Percentiles rank a stretch among this genome's conserved stretches.
Evolutionary conservation across 2,797 vertebrate genomes (phyloP).

Genomic region (Acanthurus leucopareius): DNA sequence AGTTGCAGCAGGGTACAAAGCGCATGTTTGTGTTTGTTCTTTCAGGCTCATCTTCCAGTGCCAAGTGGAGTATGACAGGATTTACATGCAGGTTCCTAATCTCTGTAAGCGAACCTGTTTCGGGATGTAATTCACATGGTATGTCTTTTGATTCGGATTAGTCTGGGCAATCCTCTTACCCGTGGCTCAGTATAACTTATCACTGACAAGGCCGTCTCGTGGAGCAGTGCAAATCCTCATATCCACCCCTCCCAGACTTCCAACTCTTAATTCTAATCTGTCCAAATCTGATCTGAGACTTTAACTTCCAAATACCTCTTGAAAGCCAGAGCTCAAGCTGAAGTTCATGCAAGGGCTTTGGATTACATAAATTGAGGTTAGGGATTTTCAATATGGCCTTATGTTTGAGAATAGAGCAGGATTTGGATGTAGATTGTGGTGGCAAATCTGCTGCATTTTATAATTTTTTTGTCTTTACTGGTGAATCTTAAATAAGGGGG

Average conservation of each 20-base stretch:
- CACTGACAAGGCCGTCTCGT: slow-evolving; percentile 86
- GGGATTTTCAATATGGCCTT: slow-evolving; percentile 77
- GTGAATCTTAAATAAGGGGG: slow-evolving; percentile 49
- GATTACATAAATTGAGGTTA: slow-evolving; percentile 85
- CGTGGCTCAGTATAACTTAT: slow-evolving; percentile 89
- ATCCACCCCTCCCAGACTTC: slow-evolving; percentile 88
- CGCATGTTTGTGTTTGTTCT: slow-evolving; percentile 86
- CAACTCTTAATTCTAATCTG: slow-evolving; percentile 90
- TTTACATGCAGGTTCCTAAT: slow-evolving; percentile 88
- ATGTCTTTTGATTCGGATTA: slow-evolving; percentile 93
- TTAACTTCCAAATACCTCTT: slow-evolving; percentile 89
- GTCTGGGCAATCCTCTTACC: slow-evolving; percentile 89
- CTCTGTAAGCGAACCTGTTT: slow-evolving; percentile 92
- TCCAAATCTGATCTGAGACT: slow-evolving; percentile 89
- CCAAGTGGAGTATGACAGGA: slow-evolving; percentile 88
- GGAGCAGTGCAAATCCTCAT: slow-evolving; percentile 88
- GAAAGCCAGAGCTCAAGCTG: slow-evolving; percentile 83
- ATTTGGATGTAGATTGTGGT: slow-evolving; percentile 55
- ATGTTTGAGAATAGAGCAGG: slow-evolving; percentile 68
- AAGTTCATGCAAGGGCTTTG: slow-evolving; percentile 84
- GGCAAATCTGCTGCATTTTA: slow-evolving; percentile 48
- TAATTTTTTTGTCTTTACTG: slow-evolving; percentile 36
- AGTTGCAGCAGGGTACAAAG: slow-evolving; percentile 70
- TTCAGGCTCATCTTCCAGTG: slow-evolving; percentile 80
- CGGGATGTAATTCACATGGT: slow-evolving; percentile 93